Base-by-base conservation (phyloP, 2,113 vertebrate species). In the Perccottus glenii region DNA sequence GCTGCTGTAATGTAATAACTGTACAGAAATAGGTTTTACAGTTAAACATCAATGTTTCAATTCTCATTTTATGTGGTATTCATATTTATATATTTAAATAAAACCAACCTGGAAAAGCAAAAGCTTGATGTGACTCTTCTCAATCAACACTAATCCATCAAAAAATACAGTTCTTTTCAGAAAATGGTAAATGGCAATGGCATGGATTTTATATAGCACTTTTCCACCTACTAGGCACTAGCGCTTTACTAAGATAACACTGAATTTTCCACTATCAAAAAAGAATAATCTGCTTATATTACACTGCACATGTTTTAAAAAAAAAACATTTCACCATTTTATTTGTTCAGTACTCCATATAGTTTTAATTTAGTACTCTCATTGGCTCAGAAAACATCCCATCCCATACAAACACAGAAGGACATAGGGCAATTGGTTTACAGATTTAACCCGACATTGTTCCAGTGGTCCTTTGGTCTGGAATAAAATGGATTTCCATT, bases 1-100 rank as follows among this genome's bases (percentile, higher is more conserved):
- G 68, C 75, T 80, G 63, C 65, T 63, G 52, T 82, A 68, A 83
- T 80, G 68, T 76, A 84, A 81, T 67, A 70, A 36, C 35, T 79
- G 64, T 58, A 70, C 43, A 64, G 33, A 49, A 48, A 67, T 57
- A 45, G 58, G 44, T 50, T 77, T 27, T 48, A 60, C 27, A 27
- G 46, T 57, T 61, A 61, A n/a, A 45, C 5, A 48, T 45, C 19
- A 27, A 27, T 55, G 16, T 64, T 67, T 77, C 49, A 73, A 53
- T 46, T 33, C 9, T 27, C 7, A 69, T 14, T 40, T 61, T 46
- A 57, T 16, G 15, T 32, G 0, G n/a, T 32, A 32, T 6, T 49
- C n/a, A 50, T 4, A 65, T 56, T 16, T 48, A 5, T 6, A 63
- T 69, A 52, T 47, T 42, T 51, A 9, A 51, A 59, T n/a, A 27